phyloP scores from a whole-genome alignment of 2,888 invertebrate genomes.

The Phytoseiulus persimilis region DNA sequence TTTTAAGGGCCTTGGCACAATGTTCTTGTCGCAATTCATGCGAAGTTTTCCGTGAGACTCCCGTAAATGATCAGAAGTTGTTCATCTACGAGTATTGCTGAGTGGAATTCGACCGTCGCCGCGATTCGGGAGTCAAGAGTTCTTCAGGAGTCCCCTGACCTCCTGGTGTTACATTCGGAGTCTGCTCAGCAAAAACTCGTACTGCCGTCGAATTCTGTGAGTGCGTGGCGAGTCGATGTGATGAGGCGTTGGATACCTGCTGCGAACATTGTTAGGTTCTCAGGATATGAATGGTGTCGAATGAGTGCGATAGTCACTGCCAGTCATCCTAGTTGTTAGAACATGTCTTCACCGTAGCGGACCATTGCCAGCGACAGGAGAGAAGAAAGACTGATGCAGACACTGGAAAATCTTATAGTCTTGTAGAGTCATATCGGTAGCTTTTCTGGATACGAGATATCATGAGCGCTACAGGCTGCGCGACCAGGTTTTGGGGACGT shows the following conservation, averaged over 20 bases:
- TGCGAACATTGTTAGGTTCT: neutral
- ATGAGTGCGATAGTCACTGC: constrained; percentile 29
- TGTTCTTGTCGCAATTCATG: too few relatives aligned
- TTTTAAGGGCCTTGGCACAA: too few relatives aligned
- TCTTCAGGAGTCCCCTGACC: too few relatives aligned
- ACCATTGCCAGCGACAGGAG: neutral
- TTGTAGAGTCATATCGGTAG: neutral
- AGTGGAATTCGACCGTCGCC: too few relatives aligned
- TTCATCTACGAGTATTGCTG: too few relatives aligned
- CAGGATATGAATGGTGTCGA: neutral
- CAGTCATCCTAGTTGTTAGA: constrained; percentile 5
- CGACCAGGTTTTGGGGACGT: neutral
- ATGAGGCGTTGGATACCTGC: neutral
- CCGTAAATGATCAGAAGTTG: too few relatives aligned
- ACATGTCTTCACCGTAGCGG: neutral
- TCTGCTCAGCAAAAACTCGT: neutral
- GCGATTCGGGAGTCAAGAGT: too few relatives aligned
- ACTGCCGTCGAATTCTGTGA: neutral
- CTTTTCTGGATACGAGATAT: neutral
- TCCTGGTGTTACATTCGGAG: too few relatives aligned
- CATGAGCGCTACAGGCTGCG: neutral
- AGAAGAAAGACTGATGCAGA: neutral
- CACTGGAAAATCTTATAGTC: neutral
- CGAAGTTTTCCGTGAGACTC: too few relatives aligned
- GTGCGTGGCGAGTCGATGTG: neutral